Evolutionary conservation across 2,888 invertebrate species (phyloP), one percentile per base, ranked within the genome.

Genomic region (Drosophila kuntzei): DNA sequence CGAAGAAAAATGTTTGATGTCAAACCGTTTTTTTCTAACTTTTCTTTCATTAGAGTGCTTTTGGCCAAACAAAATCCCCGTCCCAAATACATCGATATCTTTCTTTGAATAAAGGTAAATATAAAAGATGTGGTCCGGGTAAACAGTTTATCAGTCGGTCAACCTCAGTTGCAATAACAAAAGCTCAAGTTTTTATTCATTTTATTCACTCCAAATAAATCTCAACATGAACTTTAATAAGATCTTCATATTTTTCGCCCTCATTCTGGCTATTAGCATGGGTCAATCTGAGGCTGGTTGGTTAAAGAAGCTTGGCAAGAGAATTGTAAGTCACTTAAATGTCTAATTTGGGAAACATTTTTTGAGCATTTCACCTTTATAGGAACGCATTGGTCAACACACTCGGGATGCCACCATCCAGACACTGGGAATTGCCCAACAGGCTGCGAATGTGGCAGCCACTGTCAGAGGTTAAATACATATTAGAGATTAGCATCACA

Each of bases 351-450:
- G 3, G 11, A 2, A 11, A 27, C 1, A 5, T 16, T 25, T 39
- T 3, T 2, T 7, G 27, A 46, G 6, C 1, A 44, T 9, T 49
- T 3, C 0, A 43, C 8, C 0, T 16, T 25, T 44, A 25, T 3
- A 91, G 90, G 90, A 90, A 66, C 85, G 90, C 27, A 51, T 87
- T 64, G 90, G 76, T 1, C 90, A 90, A 29, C 83, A 90, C 58
- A 83, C 90, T 16, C 76, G 91, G 5, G 90, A 90, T 82, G 91
- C 90, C 43, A 67, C 80, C 11, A 90, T 91, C 9, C 80, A 91
- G 51, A 68, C 62, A 4, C 36, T 90, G 18, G 84, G 76, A 3
- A 62, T 90, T 8, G 90, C 90, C 1, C 90, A 90, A 18, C 80
- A 85, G 58, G 90, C 89, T 0, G 90, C 90, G 2, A 87, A 88